Evolutionary conservation across 2,113 vertebrate genomes (phyloP).

Genomic region (Carollia perspicillata): DNA sequence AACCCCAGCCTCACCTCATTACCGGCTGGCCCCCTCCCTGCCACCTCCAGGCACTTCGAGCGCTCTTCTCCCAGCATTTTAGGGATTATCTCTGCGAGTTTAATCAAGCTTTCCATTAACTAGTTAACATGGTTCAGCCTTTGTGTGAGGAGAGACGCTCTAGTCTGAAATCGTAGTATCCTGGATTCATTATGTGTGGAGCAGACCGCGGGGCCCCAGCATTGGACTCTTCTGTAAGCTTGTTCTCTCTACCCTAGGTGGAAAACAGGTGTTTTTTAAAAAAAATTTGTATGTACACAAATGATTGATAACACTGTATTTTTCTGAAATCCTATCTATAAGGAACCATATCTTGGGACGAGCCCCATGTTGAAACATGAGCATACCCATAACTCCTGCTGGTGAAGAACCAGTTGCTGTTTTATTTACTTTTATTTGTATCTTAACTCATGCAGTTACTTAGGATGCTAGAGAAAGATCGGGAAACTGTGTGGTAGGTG

Average conservation of each 20-base stretch:
- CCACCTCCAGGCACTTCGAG: conserved; percentile 50
- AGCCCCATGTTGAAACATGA: background rate
- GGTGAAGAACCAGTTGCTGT: background rate
- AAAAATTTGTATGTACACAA: background rate
- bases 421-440: background rate
- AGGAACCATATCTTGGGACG: background rate
- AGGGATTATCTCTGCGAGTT: conserved; percentile 64
- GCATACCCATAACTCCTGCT: background rate
- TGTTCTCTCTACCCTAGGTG: background rate
- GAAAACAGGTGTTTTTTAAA: background rate
- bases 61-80: conserved; percentile 51
- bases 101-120: conserved; percentile 71
- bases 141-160: conserved; percentile 45
- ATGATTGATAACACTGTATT: background rate
- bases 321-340: background rate
- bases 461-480: background rate
- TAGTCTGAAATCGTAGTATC: conserved; percentile 35
- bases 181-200: background rate
- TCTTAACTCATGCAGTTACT: background rate
- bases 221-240: background rate
- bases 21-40: background rate
- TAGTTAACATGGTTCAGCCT: conserved; percentile 63
- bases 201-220: background rate
- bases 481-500: background rate
- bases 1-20: background rate